Evolutionary conservation across 92 coral and sea anemone species (phyloP), one percentile per base, ranked within the genome.

Genomic region (Porites evermanni): DNA sequence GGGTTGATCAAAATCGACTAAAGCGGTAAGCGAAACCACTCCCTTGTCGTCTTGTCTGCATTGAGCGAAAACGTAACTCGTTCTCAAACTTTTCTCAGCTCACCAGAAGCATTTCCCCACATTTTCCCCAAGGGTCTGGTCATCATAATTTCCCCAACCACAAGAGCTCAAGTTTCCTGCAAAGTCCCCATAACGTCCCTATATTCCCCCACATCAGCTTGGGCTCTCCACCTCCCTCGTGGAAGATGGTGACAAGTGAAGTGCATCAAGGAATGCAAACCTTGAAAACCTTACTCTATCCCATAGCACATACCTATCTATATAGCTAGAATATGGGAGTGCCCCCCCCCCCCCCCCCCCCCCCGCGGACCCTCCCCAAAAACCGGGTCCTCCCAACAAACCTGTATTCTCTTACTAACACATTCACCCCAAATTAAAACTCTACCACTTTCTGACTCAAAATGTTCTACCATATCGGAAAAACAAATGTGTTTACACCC

Each of bases 181-280:
- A 61, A 61, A 61, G 18, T 17, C 65, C 59, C 59, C 59, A 54
- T 54, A 11, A 60, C 12, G 65, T 7, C 65, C 65, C 7, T 4
- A 61, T 17, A 61, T 12, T 60, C 18, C 2, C 65, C 65, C 65
- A 13, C 65, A 13, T 17, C 65, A 61, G 65, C 3, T n/a, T n/a
- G 19, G 0, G 65, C 1, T 61, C 12, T 14, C 14, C 71, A 12
- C 14, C 71, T 44, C 71, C 65, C 71, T 67, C 71, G 2, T 32
- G 71, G 17, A 67, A 67, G 71, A 32, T 38, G 32, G 23, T 67
- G 71, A n/a, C 71, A 67, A 67, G 71, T 67, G 71, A 26, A 26
- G 32, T 26, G 32, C 32, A 26, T 26, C 32, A 26, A 26, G 32
- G 32, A 26, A 26, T 26, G 32, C 32, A 26, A 26, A 26, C 32